Evolutionary conservation across 2,888 invertebrate genomes (phyloP), one percentile per base, ranked within the genome.

Genomic region (Galeopsomyia nigrocyanea): DNA sequence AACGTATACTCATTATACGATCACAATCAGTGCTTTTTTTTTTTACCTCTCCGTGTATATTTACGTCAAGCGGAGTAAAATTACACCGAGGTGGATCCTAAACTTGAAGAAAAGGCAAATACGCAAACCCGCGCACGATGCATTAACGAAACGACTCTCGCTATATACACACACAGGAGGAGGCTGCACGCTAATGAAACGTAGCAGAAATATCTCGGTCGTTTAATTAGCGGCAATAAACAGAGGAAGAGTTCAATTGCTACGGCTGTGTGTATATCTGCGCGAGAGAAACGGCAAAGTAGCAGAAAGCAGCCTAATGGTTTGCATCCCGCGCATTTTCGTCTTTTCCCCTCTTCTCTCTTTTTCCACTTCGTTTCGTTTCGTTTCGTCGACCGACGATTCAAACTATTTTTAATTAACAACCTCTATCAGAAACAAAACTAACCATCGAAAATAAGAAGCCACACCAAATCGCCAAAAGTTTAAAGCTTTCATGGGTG

Each of bases 191-290:
- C 80, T 83, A 84, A 84, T 82, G 83, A 83, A 84, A 84, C 82
- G 82, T 82, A 80, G 80, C 79, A 82, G 82, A 84, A 84, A 84
- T 83, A 84, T 84, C 82, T 83, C 77, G 81, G 82, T 82, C 81
- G 80, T 84, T 84, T 85, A 84, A 84, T 84, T 84, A 83, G 83
- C 82, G 80, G 83, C 83, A 82, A 83, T 84, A 83, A 84, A 84
- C 82, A 83, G 80, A 81, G 56, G 22, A 80, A 80, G 79, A 83
- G 83, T 84, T 84, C 82, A 84, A 84, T 84, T 82, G 83, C 80
- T 77, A n/a, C n/a, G n/a, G n/a, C 75, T 76, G 63, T 65, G 63
- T 65, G 62, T 69, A 66, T 72, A 56, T 50, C 31, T 21, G 13
- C 31, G 68, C 17, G 47, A 57, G 46, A 6, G 14, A 19, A 26